Percentiles rank a stretch among this genome's conserved stretches.
Conservation (phyloP, 35 echinoderm and acorn worm genomes). For the Anneissia japonica region DNA sequence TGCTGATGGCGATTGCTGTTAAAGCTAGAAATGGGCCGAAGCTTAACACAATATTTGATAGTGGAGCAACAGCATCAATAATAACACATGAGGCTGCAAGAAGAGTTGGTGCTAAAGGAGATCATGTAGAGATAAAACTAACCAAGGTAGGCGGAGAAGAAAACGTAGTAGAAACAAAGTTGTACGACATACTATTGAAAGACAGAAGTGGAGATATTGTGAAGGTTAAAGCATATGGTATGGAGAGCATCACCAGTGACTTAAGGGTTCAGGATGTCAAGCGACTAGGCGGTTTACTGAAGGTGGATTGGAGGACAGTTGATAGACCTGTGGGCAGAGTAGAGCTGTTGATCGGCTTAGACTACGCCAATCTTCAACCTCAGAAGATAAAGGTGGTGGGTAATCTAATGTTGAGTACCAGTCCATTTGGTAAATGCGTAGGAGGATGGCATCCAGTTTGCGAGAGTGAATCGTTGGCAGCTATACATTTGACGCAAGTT, state of each 20-base stretch:
- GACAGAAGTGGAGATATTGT: background rate
- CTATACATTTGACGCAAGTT: background rate
- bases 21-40: background rate
- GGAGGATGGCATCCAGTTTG: background rate
- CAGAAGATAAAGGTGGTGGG: background rate
- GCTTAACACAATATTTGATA: background rate
- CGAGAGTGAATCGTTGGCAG: background rate
- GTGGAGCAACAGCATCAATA: background rate
- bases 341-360: background rate
- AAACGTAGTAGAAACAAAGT: background rate
- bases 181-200: background rate
- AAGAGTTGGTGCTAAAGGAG: background rate
- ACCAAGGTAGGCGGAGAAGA: constrained; percentile 11
- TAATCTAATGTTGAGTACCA: background rate
- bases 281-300: background rate
- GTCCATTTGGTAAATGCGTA: background rate
- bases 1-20: background rate
- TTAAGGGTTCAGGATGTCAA: background rate
- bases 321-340: background rate
- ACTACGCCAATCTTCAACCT: constrained; percentile 5
- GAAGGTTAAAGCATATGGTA: background rate
- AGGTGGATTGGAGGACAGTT: background rate
- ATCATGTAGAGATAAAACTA: background rate
- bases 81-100: constrained; percentile 5
- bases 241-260: background rate